Evolutionary conservation across 1,140 invertebrate genomes (phyloP).

Genomic region (Mycetomoellerius zeteki): DNA sequence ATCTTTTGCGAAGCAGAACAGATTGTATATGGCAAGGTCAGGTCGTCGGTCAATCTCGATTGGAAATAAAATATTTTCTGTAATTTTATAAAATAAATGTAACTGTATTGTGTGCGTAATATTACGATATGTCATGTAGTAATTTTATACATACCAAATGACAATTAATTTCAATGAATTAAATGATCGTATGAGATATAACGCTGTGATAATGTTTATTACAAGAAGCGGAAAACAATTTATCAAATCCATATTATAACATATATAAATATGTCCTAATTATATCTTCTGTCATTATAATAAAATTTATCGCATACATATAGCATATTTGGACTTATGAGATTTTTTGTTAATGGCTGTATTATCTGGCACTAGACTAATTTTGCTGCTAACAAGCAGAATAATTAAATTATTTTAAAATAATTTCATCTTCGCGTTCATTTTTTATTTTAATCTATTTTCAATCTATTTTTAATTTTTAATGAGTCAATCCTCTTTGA

Average conservation of each 20-base stretch:
- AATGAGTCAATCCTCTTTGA: background rate
- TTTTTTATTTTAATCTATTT: background rate
- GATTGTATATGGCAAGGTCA: background rate
- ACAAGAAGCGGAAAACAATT: background rate
- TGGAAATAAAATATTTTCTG: background rate
- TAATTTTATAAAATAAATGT: conserved; percentile 10
- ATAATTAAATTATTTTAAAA: background rate
- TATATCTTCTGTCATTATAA: background rate
- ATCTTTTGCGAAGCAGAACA: conserved; percentile 3
- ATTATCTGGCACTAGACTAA: background rate
- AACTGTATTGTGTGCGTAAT: background rate
- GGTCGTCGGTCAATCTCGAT: background rate
- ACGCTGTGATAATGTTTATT: background rate
- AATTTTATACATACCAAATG: background rate
- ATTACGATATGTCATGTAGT: background rate
- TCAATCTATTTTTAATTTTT: background rate
- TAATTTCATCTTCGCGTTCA: background rate
- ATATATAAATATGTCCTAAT: background rate
- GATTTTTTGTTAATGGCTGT: background rate
- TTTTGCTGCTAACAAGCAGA: background rate
- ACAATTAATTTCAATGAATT: conserved; percentile 18
- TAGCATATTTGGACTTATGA: background rate
- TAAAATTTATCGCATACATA: background rate
- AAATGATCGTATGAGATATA: background rate
- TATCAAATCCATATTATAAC: background rate